phyloP scores from a whole-genome alignment of 2,113 vertebrate genomes.

The Meleagris gallopavo region DNA sequence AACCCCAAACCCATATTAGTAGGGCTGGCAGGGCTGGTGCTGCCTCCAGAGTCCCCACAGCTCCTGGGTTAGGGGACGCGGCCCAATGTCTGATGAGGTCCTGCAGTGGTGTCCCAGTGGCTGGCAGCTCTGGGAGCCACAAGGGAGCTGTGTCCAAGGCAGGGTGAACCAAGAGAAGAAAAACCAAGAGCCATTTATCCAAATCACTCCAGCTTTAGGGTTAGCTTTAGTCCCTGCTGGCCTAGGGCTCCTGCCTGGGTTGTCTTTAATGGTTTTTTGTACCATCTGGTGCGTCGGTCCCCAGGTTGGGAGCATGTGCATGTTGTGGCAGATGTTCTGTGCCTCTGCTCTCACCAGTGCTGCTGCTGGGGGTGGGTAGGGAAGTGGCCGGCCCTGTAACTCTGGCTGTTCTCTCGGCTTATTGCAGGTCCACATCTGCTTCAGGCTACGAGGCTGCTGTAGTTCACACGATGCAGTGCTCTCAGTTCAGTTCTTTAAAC shows the following conservation, averaged over 20 bases:
- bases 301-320: accelerated
- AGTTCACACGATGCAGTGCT: background rate
- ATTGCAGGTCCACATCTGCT: background rate
- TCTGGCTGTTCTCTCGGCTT: background rate
- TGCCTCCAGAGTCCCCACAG: background rate
- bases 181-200: background rate
- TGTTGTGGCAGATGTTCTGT: background rate
- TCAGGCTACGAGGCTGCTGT: background rate
- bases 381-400: background rate
- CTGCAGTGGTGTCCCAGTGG: background rate
- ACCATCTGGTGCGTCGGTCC: background rate
- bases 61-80: background rate
- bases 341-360: background rate
- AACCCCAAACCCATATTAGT: background rate
- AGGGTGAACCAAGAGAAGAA: background rate
- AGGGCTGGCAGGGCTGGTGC: background rate
- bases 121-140: background rate
- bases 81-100: background rate
- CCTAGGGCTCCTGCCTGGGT: background rate
- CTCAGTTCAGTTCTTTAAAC: background rate
- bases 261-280: background rate
- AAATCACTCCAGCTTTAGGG: background rate
- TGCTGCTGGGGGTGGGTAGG: background rate
- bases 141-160: background rate
- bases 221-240: background rate